Evolutionary conservation across 2,888 invertebrate genomes (phyloP).

Genomic region (Priocnemis perturbator): DNA sequence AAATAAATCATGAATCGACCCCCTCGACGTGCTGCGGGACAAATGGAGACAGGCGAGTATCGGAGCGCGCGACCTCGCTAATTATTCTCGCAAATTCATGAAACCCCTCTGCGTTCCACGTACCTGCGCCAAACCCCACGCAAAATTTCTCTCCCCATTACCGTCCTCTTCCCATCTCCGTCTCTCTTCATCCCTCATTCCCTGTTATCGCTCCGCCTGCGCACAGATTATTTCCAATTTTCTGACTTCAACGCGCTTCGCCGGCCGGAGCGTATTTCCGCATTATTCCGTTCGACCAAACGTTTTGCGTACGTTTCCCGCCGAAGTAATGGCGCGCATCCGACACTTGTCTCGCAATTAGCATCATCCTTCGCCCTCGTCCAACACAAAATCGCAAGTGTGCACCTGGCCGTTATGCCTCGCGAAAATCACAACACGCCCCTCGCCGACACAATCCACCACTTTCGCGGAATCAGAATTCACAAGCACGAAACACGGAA

Average conservation of each 20-base stretch:
- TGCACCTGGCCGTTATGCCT: too few species aligned
- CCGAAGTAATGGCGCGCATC: too few species aligned
- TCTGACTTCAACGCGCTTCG: constrained; percentile 17
- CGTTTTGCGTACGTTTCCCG: background rate
- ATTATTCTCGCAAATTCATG: constrained; percentile 39
- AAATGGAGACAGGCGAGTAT: constrained; percentile 20
- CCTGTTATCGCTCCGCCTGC: background rate
- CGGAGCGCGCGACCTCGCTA: constrained; percentile 14
- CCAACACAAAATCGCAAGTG: too few species aligned
- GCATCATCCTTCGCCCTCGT: too few species aligned
- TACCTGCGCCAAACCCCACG: too few species aligned
- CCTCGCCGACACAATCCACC: too few species aligned
- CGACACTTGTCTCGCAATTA: too few species aligned
- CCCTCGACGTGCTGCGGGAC: constrained; percentile 18
- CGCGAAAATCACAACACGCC: too few species aligned
- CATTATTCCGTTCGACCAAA: constrained; percentile 9
- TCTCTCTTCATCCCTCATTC: background rate
- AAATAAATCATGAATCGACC: constrained; percentile 40
- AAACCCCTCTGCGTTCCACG: constrained; percentile 11
- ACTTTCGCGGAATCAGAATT: too few species aligned
- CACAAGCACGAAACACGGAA: too few species aligned
- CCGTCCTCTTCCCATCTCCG: background rate
- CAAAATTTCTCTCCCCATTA: too few species aligned
- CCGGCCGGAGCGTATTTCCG: constrained; percentile 9
- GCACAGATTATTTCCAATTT: constrained; percentile 28